phyloP scores from a whole-genome alignment of 2,888 invertebrate species.

The Pseudococcus longispinus region DNA sequence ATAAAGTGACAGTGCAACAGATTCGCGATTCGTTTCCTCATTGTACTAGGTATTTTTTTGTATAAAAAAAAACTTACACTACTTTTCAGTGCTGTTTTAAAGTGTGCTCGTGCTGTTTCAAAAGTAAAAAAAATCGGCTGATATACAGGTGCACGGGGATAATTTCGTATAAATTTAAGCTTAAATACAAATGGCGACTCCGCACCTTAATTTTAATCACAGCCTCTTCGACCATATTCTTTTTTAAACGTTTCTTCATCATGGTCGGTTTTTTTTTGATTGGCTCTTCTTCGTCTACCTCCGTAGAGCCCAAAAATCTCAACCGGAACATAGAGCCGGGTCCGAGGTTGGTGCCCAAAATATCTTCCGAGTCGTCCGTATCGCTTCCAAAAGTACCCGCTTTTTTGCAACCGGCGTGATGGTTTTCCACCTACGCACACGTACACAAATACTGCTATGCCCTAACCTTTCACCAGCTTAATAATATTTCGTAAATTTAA shows the following conservation, averaged over 20 bases:
- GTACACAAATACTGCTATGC: slow-evolving; percentile 57
- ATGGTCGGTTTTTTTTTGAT: slow-evolving; percentile 62
- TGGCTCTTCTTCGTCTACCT: slow-evolving; percentile 81
- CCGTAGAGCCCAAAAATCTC: slow-evolving; percentile 83
- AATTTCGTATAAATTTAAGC: slow-evolving; percentile 33
- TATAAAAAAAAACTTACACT: background rate
- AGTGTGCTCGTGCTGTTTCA: background rate
- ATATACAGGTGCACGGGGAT: slow-evolving; percentile 14
- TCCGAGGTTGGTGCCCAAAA: slow-evolving; percentile 59
- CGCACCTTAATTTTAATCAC: slow-evolving; percentile 84
- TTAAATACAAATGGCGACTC: slow-evolving; percentile 49
- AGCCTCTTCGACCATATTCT: slow-evolving; percentile 87
- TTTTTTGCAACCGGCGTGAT: slow-evolving; percentile 61
- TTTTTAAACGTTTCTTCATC: slow-evolving; percentile 79
- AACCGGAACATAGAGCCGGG: slow-evolving; percentile 80
- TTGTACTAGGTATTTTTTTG: background rate
- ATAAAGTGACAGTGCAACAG: slow-evolving; percentile 11
- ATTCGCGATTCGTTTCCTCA: background rate
- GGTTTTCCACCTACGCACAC: slow-evolving; percentile 60
- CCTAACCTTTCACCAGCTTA: slow-evolving; percentile 57
- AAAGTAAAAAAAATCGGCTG: background rate
- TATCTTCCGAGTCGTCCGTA: slow-evolving; percentile 60
- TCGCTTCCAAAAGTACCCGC: slow-evolving; percentile 60
- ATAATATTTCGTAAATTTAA: background rate
- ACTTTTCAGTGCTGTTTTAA: background rate